Evolutionary conservation across 2,888 invertebrate species (phyloP).

Genomic region (Parnassius mnemosyne): DNA sequence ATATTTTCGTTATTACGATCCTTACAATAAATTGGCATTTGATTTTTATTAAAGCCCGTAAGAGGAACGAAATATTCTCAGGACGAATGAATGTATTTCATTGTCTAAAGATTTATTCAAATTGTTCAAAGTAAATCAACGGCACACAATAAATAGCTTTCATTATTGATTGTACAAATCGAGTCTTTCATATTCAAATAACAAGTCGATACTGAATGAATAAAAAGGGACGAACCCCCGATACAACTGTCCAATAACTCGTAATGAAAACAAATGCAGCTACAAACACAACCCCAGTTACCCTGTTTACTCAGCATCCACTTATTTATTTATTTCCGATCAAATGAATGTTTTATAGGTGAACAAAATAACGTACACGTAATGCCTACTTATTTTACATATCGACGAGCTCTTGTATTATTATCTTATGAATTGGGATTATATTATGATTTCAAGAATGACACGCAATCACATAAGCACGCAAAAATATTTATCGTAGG

Average conservation of each 20-base stretch:
- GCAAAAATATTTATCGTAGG: no score
- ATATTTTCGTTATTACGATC: no score
- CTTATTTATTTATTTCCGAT: constrained; percentile 52
- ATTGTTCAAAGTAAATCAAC: constrained; percentile 11
- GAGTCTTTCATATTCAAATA: constrained; percentile 37
- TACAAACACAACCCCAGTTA: constrained; percentile 58
- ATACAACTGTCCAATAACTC: constrained; percentile 57
- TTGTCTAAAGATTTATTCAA: constrained; percentile 17
- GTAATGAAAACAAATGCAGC: constrained; percentile 69
- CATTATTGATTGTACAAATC: constrained; percentile 28
- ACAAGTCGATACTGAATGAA: constrained; percentile 46
- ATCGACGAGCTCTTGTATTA: background rate
- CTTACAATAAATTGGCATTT: background rate
- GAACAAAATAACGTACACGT: constrained; percentile 36
- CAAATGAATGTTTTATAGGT: constrained; percentile 52
- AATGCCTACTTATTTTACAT: constrained; percentile 17
- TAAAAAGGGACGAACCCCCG: constrained; percentile 42
- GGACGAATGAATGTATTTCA: constrained; percentile 2
- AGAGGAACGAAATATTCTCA: constrained; percentile 3
- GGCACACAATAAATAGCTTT: constrained; percentile 19
- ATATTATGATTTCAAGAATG: no score
- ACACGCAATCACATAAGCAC: no score
- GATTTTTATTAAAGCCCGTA: constrained; percentile 2
- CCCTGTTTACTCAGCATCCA: constrained; percentile 54
- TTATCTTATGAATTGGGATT: no score